A percentile compares a stretch with the other conserved stretches of the same genome.
Conservation (phyloP, 2,797 vertebrate species). For the Acropternis orthonyx region DNA sequence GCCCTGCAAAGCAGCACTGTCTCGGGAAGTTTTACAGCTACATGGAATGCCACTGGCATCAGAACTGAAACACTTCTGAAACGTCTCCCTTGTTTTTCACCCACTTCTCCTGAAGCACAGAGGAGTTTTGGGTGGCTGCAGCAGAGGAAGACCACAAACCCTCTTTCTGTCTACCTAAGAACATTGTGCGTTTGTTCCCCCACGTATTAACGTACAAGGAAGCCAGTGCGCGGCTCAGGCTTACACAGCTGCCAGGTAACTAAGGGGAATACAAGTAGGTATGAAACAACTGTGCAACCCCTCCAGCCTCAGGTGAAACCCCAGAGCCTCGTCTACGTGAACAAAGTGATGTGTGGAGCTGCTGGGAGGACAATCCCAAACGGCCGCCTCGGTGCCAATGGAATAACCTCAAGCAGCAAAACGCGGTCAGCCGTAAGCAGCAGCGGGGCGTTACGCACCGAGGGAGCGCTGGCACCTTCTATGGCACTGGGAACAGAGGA, state of each 20-base stretch:
- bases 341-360: not conserved
- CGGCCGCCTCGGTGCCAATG: not conserved
- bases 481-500: slow-evolving; percentile 10
- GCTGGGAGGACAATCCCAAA: not conserved
- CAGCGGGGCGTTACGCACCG: not conserved
- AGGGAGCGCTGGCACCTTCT: slow-evolving; percentile 12
- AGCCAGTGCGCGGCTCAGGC: not conserved
- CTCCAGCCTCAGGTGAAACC: slow-evolving; percentile 4
- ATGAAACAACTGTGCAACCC: not conserved
- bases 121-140: not conserved
- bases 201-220: not conserved
- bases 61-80: not conserved
- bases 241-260: not conserved
- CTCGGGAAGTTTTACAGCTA: not conserved
- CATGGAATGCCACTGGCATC: not conserved
- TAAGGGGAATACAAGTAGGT: not conserved
- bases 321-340: not conserved
- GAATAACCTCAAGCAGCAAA: not conserved
- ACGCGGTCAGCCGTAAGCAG: not conserved
- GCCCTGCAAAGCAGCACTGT: not conserved
- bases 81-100: not conserved
- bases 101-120: not conserved
- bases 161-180: not conserved
- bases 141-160: not conserved
- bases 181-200: not conserved